These are phyloP conservation scores for Drosophila arawakana DNA, from an alignment of 1,140 invertebrate genomes.

Conservation along the genomic window DNA sequence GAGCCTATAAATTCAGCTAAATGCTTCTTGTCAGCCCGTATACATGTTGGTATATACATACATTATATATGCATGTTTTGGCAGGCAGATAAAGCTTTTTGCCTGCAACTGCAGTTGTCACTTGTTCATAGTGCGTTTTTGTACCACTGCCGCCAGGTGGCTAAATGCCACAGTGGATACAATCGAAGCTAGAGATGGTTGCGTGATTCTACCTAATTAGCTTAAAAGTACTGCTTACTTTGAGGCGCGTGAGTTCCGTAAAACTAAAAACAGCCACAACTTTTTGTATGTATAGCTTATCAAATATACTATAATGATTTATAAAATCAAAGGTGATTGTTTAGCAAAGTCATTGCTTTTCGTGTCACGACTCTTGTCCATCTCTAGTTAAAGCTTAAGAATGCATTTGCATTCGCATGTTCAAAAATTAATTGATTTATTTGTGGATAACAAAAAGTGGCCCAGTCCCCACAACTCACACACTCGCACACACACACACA, in stretches of 20 bases:
- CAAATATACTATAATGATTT: no score
- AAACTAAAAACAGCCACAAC: no score
- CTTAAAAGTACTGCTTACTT: no score
- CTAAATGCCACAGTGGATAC: conserved; percentile 9
- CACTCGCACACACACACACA: conserved; percentile 8
- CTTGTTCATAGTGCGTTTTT: conserved; percentile 34
- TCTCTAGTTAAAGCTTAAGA: conserved; percentile 1
- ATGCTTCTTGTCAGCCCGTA: conserved; percentile 19
- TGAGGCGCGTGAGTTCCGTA: no score
- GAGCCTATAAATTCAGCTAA: conserved; percentile 51
- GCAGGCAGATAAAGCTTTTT: conserved; percentile 39
- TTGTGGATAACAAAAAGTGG: conserved; percentile 57
- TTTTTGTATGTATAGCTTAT: no score
- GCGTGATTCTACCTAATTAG: no score
- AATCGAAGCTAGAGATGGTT: conserved; percentile 5
- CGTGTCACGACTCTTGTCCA: conserved; percentile 19
- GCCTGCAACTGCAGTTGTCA: conserved; percentile 39
- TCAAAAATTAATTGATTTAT: conserved; percentile 79
- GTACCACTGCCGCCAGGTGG: conserved; percentile 55
- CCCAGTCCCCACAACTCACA: conserved; percentile 32
- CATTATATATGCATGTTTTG: conserved; percentile 18
- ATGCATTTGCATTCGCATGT: conserved; percentile 62
- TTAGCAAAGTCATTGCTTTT: no score
- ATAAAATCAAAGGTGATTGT: no score
- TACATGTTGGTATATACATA: conserved; percentile 4